A percentile compares a stretch with the other conserved stretches of the same genome.
These are phyloP conservation scores for Gobio occitaniae DNA, from an alignment of 2,797 vertebrate species.

Conservation along the genomic window DNA sequence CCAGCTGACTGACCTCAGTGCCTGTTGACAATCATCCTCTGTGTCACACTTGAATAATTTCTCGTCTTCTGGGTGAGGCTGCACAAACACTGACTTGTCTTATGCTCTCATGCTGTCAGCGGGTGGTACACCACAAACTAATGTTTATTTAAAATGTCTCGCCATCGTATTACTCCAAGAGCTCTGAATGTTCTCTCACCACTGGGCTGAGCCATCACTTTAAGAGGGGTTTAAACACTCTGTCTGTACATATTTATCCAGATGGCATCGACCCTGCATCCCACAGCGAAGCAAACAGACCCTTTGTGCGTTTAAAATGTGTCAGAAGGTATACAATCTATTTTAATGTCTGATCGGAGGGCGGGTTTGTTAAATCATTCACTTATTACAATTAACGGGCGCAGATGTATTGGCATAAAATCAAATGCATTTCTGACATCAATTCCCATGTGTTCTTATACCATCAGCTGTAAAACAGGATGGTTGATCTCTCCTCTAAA, in stretches of 20 bases:
- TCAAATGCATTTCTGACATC: constrained; percentile 40
- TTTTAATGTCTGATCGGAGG: not conserved
- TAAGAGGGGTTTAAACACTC: constrained; percentile 29
- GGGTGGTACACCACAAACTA: constrained; percentile 42
- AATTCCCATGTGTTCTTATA: constrained; percentile 42
- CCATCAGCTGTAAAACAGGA: constrained; percentile 57
- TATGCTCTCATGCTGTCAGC: constrained; percentile 44
- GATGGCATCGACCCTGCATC: not conserved
- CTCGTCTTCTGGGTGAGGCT: constrained; percentile 45
- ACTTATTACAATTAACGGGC: not conserved
- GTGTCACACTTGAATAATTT: constrained; percentile 57
- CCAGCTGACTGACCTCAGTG: constrained; percentile 31
- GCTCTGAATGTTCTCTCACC: constrained; percentile 42
- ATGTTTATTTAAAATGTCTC: constrained; percentile 56
- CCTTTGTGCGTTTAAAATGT: not conserved
- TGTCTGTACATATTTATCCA: constrained; percentile 14
- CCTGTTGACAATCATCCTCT: constrained; percentile 41
- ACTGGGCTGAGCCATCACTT: constrained; percentile 22
- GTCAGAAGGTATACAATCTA: constrained; percentile 2
- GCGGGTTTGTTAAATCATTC: constrained; percentile 7
- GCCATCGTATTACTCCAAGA: constrained; percentile 37
- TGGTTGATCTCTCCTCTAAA: constrained; percentile 55
- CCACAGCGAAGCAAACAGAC: not conserved
- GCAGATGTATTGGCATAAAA: constrained; percentile 19
- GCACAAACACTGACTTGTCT: constrained; percentile 39